Evolutionary conservation across 2,888 invertebrate species (phyloP), one percentile per base, ranked within the genome.

Genomic region (Tuta absoluta): DNA sequence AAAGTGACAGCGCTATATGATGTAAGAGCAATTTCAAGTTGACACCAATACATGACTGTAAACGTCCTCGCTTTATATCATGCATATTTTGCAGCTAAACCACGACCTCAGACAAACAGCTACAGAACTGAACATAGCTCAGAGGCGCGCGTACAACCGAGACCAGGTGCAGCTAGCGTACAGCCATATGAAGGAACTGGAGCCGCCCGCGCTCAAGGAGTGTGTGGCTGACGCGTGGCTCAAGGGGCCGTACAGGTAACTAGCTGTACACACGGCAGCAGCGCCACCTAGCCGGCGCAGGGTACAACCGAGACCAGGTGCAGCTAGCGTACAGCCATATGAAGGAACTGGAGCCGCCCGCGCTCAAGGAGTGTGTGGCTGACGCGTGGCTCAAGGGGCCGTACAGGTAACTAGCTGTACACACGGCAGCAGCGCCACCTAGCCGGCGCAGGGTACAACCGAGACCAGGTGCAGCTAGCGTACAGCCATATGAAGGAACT

Each of bases 321-420:
- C 28, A 28, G 28, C 28, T 28, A 28, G 28, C 28, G 28, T 28
- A 28, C 28, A 28, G 28, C 28, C 28, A 28, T 4, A 2, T 28
- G 28, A 41, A 14, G 1, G 85, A 78, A 73, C 77, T 79, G 17
- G 85, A 73, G 74, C 90, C 82, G 67, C 90, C 86, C 66, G 81
- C 71, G 24, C 76, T 82, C 2, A 78, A 79, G 58, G 89, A 92
- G 7, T 93, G 92, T 65, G 68, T 71, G 19, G 67, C 75, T 0
- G 85, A 85, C 62, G 85, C 93, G 0, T 78, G 71, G 1, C 84
- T 98, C 10, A 93, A n/a, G 65, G 98, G 98, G 2, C 98, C 98
- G 0, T 93, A 78, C 72, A 91, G 91, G 91, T 84, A 86, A 56
- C 51, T 21, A 8, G 19, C 10, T 11, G 10, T 2, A 11, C 23